A percentile compares a stretch with the other conserved stretches of the same genome.
These are phyloP conservation scores for Lepidurus couesii DNA, from an alignment of 1,140 invertebrate genomes.

Conservation along the genomic window DNA sequence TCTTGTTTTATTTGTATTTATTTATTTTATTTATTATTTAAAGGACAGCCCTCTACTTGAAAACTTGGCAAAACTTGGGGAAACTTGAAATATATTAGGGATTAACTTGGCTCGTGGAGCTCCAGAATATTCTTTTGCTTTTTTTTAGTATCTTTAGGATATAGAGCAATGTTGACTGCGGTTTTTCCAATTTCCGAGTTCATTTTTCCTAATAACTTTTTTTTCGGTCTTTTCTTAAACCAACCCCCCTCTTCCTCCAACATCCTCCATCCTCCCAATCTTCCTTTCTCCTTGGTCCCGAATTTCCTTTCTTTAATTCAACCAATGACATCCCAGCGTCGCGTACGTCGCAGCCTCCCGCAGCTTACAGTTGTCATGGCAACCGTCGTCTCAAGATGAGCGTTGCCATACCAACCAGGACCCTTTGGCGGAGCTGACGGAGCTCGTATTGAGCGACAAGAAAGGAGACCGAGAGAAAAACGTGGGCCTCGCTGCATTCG, in stretches of 20 bases:
- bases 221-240: conserved; percentile 1
- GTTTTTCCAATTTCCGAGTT: conserved; percentile 14
- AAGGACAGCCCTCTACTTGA: no score
- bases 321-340: conserved; percentile 8
- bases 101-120: no score
- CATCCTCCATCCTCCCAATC: neutral
- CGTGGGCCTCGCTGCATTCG: neutral
- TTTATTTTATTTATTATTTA: no score
- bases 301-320: conserved; percentile 2
- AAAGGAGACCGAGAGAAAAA: neutral
- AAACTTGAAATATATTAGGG: no score
- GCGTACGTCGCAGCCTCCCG: conserved; percentile 12
- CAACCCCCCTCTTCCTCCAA: neutral
- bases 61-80: no score
- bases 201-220: conserved; percentile 4
- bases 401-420: conserved; percentile 17
- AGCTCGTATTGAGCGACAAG: conserved; percentile 21
- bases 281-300: neutral
- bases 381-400: conserved; percentile 21
- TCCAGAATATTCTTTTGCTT: no score
- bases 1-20: no score
- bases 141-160: neutral
- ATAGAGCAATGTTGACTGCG: neutral
- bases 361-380: neutral
- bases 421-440: conserved; percentile 2